Evolutionary conservation across 2,797 vertebrate genomes (phyloP).

Genomic region (Holocentrus rufus): DNA sequence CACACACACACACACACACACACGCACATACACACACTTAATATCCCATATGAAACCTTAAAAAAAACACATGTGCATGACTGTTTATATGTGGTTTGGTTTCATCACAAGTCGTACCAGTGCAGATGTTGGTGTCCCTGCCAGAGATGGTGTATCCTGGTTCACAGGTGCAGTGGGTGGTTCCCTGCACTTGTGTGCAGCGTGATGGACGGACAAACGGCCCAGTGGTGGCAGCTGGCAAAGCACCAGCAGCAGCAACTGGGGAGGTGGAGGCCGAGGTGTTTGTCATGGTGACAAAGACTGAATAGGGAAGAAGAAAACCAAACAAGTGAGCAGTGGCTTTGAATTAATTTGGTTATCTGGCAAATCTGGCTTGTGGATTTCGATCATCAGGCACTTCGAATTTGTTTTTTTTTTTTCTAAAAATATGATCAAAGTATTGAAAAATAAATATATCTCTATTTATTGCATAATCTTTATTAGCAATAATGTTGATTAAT

Average conservation of each 20-base stretch:
- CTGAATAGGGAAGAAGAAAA: slow-evolving; percentile 58
- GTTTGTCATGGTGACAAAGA: slow-evolving; percentile 80
- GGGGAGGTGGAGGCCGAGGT: slow-evolving; percentile 68
- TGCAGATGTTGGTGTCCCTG: slow-evolving; percentile 80
- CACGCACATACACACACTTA: slow-evolving; percentile 24
- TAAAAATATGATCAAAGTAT: too few species aligned
- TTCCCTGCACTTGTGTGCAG: slow-evolving; percentile 79
- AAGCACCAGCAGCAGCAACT: slow-evolving; percentile 61
- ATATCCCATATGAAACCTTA: neutral
- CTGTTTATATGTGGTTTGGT: neutral
- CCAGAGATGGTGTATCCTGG: slow-evolving; percentile 83
- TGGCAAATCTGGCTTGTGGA: too few species aligned
- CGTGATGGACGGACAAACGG: slow-evolving; percentile 75
- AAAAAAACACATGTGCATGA: neutral
- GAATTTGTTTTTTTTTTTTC: too few species aligned
- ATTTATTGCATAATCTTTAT: too few species aligned
- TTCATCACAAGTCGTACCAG: slow-evolving; percentile 62
- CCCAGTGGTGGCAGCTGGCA: slow-evolving; percentile 71
- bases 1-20: neutral
- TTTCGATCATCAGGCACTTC: too few species aligned
- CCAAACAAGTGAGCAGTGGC: neutral
- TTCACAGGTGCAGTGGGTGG: slow-evolving; percentile 85
- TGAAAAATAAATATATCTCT: too few species aligned
- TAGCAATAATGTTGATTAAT: too few species aligned
- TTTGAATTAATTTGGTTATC: too few species aligned